Percentiles rank a stretch among this genome's conserved stretches.
Conservation (phyloP, 2,113 vertebrate species). For the Cepphus grylle region DNA sequence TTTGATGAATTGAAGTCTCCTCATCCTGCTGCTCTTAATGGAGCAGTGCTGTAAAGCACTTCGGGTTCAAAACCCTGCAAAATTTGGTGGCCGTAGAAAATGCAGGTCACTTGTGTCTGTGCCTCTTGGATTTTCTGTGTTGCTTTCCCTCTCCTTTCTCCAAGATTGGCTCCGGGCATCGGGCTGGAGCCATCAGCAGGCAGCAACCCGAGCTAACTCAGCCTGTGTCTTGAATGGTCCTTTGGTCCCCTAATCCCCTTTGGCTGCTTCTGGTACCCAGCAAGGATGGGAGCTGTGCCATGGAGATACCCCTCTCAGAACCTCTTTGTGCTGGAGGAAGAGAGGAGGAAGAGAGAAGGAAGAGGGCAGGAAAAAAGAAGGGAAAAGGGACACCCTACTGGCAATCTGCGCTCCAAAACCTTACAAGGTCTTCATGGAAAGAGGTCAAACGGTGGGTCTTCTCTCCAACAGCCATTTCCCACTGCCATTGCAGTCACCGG, state of each 20-base stretch:
- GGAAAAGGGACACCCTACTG: neutral
- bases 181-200: neutral
- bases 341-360: neutral
- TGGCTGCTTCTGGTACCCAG: neutral
- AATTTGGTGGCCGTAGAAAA: neutral
- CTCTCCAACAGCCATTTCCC: neutral
- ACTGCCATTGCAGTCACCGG: accelerated
- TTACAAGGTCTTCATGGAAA: neutral
- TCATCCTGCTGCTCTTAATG: neutral
- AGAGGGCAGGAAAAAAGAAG: neutral
- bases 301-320: neutral
- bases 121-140: neutral
- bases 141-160: neutral
- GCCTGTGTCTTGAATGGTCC: neutral
- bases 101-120: accelerated
- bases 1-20: conserved; percentile 40
- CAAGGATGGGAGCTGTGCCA: neutral
- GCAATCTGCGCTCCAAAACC: neutral
- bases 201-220: neutral
- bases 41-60: neutral
- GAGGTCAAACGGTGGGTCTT: neutral
- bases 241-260: neutral
- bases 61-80: neutral
- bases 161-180: neutral
- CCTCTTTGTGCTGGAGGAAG: neutral